Evolutionary conservation across 2,797 vertebrate species (phyloP).

Genomic region (Sandelia bainsii): DNA sequence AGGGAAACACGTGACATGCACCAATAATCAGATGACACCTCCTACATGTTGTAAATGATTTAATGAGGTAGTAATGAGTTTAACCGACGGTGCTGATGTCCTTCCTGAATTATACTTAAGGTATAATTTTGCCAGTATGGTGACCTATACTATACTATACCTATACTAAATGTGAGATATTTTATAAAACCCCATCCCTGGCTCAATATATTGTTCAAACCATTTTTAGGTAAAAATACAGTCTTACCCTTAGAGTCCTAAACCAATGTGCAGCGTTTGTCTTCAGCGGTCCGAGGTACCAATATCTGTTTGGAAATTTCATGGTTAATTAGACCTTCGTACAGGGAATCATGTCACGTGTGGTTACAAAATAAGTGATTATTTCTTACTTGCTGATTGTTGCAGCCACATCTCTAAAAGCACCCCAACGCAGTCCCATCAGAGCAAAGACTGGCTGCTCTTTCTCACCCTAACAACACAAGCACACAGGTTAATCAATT

Average conservation of each 20-base stretch:
- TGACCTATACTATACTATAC: too few relatives aligned
- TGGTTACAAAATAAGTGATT: not conserved
- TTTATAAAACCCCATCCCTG: too few relatives aligned
- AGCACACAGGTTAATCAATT: not conserved
- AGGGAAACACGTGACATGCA: not conserved
- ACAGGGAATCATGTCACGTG: not conserved
- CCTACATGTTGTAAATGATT: too few relatives aligned
- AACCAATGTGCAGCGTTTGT: slow-evolving; percentile 94
- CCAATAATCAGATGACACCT: too few relatives aligned
- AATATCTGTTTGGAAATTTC: slow-evolving; percentile 85
- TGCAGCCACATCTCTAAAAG: slow-evolving; percentile 91
- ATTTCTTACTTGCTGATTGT: slow-evolving; percentile 93
- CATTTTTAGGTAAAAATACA: not conserved
- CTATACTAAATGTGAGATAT: too few relatives aligned
- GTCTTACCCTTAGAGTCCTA: slow-evolving; percentile 88
- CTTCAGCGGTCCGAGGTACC: slow-evolving; percentile 98
- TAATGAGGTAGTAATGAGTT: not conserved
- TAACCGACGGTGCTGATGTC: not conserved
- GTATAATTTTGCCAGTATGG: too few relatives aligned
- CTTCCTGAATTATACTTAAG: not conserved
- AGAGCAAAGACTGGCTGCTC: slow-evolving; percentile 95
- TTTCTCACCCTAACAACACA: slow-evolving; percentile 87
- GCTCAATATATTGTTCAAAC: too few relatives aligned
- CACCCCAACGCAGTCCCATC: slow-evolving; percentile 93
- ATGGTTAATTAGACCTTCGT: not conserved